Evolutionary conservation across 92 coral and sea anemone genomes (phyloP).

Genomic region (Porites evermanni): DNA sequence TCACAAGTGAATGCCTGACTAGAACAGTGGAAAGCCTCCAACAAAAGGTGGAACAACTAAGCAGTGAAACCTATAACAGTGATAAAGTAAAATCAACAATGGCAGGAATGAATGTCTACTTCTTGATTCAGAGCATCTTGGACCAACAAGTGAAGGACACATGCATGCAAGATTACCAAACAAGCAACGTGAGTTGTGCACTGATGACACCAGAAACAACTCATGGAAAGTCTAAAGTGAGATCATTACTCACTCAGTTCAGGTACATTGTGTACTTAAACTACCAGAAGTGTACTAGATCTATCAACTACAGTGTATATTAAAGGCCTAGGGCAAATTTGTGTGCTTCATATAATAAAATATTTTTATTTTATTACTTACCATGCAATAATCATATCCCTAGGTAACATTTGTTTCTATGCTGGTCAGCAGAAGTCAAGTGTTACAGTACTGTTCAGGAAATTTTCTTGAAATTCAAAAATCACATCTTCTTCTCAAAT

Average conservation of each 20-base stretch:
- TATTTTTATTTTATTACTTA: too few relatives aligned
- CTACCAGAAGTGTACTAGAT: too few relatives aligned
- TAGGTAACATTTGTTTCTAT: too few relatives aligned
- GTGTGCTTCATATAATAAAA: too few relatives aligned
- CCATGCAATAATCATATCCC: too few relatives aligned
- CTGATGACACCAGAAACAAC: conserved; percentile 69
- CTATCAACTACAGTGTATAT: too few relatives aligned
- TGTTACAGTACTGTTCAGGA: too few relatives aligned
- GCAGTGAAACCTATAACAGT: neutral
- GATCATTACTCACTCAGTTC: conserved; percentile 79
- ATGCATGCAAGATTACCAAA: neutral
- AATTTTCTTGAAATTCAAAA: too few relatives aligned
- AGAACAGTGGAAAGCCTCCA: conserved; percentile 57
- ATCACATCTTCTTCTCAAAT: too few relatives aligned
- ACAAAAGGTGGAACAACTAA: conserved; percentile 54
- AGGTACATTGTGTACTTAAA: conserved; percentile 48
- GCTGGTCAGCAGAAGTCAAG: too few relatives aligned
- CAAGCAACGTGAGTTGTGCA: conserved; percentile 24
- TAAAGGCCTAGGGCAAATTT: too few relatives aligned
- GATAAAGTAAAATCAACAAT: conserved; percentile 45
- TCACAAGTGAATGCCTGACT: conserved; percentile 53
- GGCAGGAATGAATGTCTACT: conserved; percentile 68
- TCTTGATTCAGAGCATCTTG: conserved; percentile 64
- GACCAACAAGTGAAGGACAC: conserved; percentile 53
- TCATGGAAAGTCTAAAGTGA: conserved; percentile 63